A percentile compares a stretch with the other conserved stretches of the same genome.
Conservation (phyloP, 2,113 vertebrate genomes). For the Lophura nycthemera region DNA sequence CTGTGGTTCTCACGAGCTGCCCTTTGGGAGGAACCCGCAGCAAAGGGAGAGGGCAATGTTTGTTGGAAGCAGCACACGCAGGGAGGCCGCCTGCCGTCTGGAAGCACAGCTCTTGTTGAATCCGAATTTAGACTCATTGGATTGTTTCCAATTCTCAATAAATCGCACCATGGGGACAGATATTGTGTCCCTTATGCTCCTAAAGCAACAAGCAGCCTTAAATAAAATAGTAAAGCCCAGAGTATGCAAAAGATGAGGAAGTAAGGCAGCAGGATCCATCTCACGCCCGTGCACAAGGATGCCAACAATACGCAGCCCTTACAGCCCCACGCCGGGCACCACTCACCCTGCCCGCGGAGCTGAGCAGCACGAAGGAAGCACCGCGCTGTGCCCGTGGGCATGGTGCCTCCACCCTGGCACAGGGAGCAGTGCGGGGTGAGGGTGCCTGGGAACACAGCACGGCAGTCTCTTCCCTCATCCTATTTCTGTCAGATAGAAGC, state of each 20-base stretch:
- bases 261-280: not conserved
- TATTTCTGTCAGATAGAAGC: not conserved
- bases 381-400: not conserved
- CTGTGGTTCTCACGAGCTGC: not conserved
- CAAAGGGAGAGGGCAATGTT: not conserved
- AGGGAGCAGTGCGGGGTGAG: not conserved
- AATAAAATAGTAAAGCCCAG: not conserved
- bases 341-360: not conserved
- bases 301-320: not conserved
- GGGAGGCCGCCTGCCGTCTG: not conserved
- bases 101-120: not conserved
- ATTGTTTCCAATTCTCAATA: not conserved
- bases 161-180: not conserved
- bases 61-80: not conserved
- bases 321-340: not conserved
- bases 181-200: not conserved
- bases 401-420: no score
- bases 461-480: not conserved
- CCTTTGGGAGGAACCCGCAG: not conserved
- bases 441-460: not conserved
- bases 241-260: not conserved
- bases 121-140: constrained; percentile 40
- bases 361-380: rapidly evolving
- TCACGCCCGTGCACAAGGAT: rapidly evolving
- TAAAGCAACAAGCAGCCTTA: not conserved